Percentiles rank a stretch among this genome's conserved stretches.
These are phyloP conservation scores for Clepsis dumicolana DNA, from an alignment of 2,888 invertebrate species.

Conservation along the genomic window DNA sequence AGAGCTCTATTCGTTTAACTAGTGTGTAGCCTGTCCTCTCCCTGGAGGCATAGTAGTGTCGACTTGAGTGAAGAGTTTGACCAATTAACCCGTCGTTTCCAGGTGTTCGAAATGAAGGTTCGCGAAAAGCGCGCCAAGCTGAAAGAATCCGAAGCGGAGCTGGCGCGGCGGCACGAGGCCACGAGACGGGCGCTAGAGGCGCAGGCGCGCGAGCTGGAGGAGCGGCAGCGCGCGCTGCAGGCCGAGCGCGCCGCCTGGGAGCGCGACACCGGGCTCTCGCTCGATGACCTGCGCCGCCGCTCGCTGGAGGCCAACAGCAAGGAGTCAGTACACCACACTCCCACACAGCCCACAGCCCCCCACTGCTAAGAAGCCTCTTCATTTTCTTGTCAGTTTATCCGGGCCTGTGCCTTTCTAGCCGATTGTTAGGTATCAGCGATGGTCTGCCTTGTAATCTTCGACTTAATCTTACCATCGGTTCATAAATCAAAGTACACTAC, in stretches of 20 bases:
- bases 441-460: too few relatives aligned
- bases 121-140: conserved; percentile 98
- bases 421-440: too few relatives aligned
- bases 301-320: conserved; percentile 96
- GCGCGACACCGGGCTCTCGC: conserved; percentile 94
- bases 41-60: background rate
- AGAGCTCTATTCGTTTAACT: too few relatives aligned
- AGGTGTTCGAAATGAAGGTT: conserved; percentile 99
- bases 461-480: too few relatives aligned
- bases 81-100: conserved; percentile 20
- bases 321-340: conserved; percentile 84
- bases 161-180: conserved; percentile 95
- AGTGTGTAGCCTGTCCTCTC: too few relatives aligned
- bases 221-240: conserved; percentile 94
- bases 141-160: conserved; percentile 97
- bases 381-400: too few relatives aligned
- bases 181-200: conserved; percentile 91
- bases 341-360: too few relatives aligned
- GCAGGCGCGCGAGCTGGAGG: conserved; percentile 96
- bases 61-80: too few relatives aligned
- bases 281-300: conserved; percentile 95
- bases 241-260: conserved; percentile 96
- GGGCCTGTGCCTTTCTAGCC: too few relatives aligned
- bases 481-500: too few relatives aligned
- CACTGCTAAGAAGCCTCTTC: too few relatives aligned